These are phyloP conservation scores for Edolisoma coerulescens DNA, from an alignment of 2,113 vertebrate species.

Conservation along the genomic window DNA sequence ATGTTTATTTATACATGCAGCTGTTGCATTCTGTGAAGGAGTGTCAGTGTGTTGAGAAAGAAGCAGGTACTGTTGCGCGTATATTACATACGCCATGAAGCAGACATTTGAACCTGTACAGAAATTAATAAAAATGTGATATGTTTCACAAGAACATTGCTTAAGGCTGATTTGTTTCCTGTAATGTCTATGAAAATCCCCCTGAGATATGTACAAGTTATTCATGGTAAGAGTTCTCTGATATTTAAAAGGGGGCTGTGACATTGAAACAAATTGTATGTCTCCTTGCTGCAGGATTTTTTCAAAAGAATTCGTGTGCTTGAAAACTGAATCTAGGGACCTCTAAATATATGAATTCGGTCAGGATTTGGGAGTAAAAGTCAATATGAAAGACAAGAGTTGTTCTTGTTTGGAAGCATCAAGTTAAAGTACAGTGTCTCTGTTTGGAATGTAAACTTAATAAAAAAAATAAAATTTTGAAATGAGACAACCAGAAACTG, in stretches of 20 bases:
- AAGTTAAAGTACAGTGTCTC: background rate
- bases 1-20: background rate
- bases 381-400: background rate
- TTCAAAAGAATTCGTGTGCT: background rate
- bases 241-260: background rate
- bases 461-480: background rate
- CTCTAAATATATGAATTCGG: background rate
- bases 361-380: background rate
- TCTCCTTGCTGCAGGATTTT: background rate
- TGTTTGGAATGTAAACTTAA: background rate
- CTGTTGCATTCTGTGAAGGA: background rate
- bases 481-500: background rate
- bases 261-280: background rate
- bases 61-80: background rate
- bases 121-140: background rate
- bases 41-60: background rate
- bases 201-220: background rate
- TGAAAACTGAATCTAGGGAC: background rate
- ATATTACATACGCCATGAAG: background rate
- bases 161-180: background rate
- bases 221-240: background rate
- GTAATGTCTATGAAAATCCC: background rate
- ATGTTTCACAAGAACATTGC: background rate
- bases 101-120: background rate
- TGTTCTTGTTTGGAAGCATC: background rate